Evolutionary conservation across 2,113 vertebrate genomes (phyloP), one percentile per base, ranked within the genome.

Genomic region (Xiphophorus hellerii): DNA sequence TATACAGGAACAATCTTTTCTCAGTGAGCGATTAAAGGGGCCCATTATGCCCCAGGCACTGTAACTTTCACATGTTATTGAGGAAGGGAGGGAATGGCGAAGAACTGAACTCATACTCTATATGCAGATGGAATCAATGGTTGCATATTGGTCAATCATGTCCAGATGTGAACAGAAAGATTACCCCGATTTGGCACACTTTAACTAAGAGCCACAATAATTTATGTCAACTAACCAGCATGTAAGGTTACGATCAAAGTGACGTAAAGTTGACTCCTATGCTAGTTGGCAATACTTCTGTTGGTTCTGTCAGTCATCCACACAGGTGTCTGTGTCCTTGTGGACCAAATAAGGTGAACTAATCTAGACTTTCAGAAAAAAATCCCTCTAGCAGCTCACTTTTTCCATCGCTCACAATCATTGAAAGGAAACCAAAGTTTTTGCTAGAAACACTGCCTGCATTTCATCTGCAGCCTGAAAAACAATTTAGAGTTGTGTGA

Each of bases 1-100:
- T 69, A 13, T 33, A 63, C 70, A 77, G 73, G 39, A 83, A 71
- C 80, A 82, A 76, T 70, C 69, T 74, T 74, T 78, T 63, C 54
- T 58, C 1, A 13, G 66, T 1, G 3, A 11, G 25, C 54, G 76
- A 82, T 87, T 28, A 74, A 80, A 76, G 28, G 33, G 73, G 31
- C 82, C 69, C 14, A 69, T 84, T 74, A 68, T 62, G 60, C 76
- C 44, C 0, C 13, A 62, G 69, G 76, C 70, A 37, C 5, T 31
- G 70, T 29, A 17, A 61, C 62, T 64, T 63, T 13, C 33, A 44
- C 27, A 37, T 61, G 66, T 33, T 31, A 70, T 7, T 20, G 15
- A 82, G 71, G 28, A 37, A 33, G 72, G 28, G 60, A 73, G 31
- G 63, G 30, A 22, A 70, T 66, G 51, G 76, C 11, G 51, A 22